A percentile compares a stretch with the other conserved stretches of the same genome.
These are phyloP conservation scores for Meghimatium bilineatum DNA, from an alignment of 2,888 invertebrate genomes.

Conservation along the genomic window DNA sequence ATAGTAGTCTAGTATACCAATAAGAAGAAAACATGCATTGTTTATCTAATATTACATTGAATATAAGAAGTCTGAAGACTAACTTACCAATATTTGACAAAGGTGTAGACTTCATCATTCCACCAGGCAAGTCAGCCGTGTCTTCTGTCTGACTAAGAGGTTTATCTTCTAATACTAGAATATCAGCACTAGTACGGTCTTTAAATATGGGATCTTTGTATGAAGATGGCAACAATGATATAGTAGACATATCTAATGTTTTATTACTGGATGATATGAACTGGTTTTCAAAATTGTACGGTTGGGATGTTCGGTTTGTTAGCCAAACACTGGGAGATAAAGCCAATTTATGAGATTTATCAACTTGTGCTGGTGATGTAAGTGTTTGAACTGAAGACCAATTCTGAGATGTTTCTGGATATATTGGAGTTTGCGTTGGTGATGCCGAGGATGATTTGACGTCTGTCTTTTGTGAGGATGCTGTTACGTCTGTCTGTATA, in stretches of 20 bases:
- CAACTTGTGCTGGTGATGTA: too few relatives aligned
- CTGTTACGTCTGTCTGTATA: neutral
- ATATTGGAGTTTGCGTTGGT: neutral
- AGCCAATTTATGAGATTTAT: neutral
- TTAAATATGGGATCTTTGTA: neutral
- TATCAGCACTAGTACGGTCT: neutral
- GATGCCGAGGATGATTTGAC: neutral
- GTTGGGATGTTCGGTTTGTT: neutral
- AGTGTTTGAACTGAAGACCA: neutral
- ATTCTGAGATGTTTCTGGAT: neutral
- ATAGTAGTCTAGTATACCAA: too few relatives aligned
- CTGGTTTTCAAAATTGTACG: neutral
- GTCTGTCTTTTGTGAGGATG: neutral
- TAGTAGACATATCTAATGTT: neutral
- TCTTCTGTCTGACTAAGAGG: neutral
- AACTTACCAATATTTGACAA: neutral
- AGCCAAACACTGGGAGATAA: conserved; percentile 12
- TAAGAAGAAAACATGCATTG: too few relatives aligned
- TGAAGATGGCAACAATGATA: neutral
- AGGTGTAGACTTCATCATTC: neutral
- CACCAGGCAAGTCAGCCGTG: neutral
- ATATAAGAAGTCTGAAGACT: neutral
- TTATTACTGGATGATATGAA: neutral
- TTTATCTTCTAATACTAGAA: neutral
- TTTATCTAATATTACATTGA: neutral